phyloP scores from a whole-genome alignment of 2,888 invertebrate genomes.

The Cosmia pyralina region DNA sequence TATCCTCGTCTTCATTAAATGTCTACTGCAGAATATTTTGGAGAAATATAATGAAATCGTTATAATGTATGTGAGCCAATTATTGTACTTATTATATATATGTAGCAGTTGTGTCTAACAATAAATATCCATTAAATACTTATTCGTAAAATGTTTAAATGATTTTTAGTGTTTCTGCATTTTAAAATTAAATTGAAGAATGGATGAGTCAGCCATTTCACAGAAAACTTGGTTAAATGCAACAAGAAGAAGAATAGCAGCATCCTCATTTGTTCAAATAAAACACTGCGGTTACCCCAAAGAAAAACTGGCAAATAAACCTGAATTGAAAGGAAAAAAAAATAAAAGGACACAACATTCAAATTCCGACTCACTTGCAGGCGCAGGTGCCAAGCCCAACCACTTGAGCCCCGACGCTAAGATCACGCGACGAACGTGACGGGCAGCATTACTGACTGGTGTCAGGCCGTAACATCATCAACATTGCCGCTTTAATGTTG shows the following conservation, averaged over 20 bases:
- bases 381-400: background rate
- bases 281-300: background rate
- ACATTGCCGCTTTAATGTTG: constrained; percentile 5
- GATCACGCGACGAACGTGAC: constrained; percentile 18
- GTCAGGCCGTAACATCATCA: background rate
- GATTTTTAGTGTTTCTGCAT: background rate
- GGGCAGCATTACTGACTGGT: constrained; percentile 25
- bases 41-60: background rate
- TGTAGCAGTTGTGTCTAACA: background rate
- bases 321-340: constrained; percentile 12
- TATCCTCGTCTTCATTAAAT: background rate
- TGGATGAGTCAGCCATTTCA: background rate
- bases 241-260: background rate
- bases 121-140: background rate
- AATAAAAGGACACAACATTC: constrained; percentile 21
- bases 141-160: background rate
- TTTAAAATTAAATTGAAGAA: background rate
- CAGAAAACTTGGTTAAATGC: background rate
- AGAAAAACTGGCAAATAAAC: background rate
- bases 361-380: constrained; percentile 15
- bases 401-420: background rate
- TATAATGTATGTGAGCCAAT: background rate
- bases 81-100: background rate
- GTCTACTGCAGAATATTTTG: background rate
- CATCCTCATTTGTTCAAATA: background rate